Evolutionary conservation across 2,797 vertebrate species (phyloP).

Genomic region (Benthosema pterotum): DNA sequence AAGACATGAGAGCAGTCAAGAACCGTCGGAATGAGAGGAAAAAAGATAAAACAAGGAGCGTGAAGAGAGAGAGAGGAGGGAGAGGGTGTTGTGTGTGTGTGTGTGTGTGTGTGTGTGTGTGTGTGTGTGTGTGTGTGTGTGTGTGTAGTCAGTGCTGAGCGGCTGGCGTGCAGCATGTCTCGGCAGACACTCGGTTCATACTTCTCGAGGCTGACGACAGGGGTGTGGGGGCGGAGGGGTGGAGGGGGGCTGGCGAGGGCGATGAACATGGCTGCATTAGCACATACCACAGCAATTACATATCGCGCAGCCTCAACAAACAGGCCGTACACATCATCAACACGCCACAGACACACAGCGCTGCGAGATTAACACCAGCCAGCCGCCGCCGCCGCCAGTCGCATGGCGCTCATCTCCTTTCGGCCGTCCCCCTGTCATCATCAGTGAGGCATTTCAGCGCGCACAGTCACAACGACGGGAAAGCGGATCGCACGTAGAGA

Average conservation of each 20-base stretch:
- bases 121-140: background rate
- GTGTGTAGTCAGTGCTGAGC: conserved; percentile 78
- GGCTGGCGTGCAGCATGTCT: conserved; percentile 84
- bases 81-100: conserved; percentile 5
- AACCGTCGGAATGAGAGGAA: conserved; percentile 56
- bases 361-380: conserved; percentile 24
- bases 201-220: conserved; percentile 45
- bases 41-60: conserved; percentile 79
- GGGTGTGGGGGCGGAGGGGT: conserved; percentile 8
- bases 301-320: conserved; percentile 62
- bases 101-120: conserved; percentile 9
- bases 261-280: conserved; percentile 55
- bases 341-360: conserved; percentile 45
- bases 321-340: conserved; percentile 52
- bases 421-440: conserved; percentile 2
- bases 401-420: conserved; percentile 12
- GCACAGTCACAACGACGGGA: too few relatives aligned
- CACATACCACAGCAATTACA: conserved; percentile 80
- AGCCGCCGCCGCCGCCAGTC: conserved; percentile 6
- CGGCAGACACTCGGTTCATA: conserved; percentile 82
- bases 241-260: conserved; percentile 17
- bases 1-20: conserved; percentile 75
- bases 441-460: background rate
- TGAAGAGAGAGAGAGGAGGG: conserved; percentile 57
- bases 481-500: too few relatives aligned